Percentiles rank a stretch among this genome's conserved stretches.
phyloP scores from a whole-genome alignment of 2,888 invertebrate species.

The Leptopilina drosophilae region DNA sequence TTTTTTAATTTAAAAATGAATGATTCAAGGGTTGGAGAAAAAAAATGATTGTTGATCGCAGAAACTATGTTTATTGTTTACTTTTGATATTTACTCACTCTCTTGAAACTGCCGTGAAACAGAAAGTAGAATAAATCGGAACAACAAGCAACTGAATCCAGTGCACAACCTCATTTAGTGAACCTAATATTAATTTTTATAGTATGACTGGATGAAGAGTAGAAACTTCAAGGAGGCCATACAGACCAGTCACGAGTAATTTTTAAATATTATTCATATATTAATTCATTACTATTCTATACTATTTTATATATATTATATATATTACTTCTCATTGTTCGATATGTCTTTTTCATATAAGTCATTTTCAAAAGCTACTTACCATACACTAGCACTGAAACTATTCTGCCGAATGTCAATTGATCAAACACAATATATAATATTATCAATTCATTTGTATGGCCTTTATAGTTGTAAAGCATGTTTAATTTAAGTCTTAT shows the following conservation, averaged over 20 bases:
- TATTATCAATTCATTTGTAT: constrained; percentile 31
- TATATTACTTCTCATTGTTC: constrained; percentile 65
- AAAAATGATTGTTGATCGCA: constrained; percentile 38
- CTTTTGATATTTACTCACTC: constrained; percentile 50
- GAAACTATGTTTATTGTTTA: constrained; percentile 51
- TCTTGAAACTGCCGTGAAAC: constrained; percentile 23
- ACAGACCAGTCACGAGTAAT: constrained; percentile 89
- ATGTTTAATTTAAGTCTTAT: neutral
- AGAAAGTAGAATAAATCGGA: constrained; percentile 40
- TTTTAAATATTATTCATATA: constrained; percentile 63
- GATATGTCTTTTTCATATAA: constrained; percentile 70
- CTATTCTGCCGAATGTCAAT: constrained; percentile 64
- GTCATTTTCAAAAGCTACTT: constrained; percentile 66
- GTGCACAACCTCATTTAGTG: constrained; percentile 58
- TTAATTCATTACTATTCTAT: constrained; percentile 68
- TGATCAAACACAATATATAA: neutral
- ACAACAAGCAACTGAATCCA: constrained; percentile 48
- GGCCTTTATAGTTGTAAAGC: constrained; percentile 19
- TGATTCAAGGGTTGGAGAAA: too few species aligned
- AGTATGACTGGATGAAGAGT: constrained; percentile 98
- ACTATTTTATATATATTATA: constrained; percentile 63
- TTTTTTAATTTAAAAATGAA: too few species aligned
- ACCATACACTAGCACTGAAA: constrained; percentile 66
- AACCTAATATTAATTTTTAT: constrained; percentile 78
- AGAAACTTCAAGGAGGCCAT: constrained; percentile 98